Base-by-base conservation (phyloP, 2,888 invertebrate species). In the Serripes groenlandicus region DNA sequence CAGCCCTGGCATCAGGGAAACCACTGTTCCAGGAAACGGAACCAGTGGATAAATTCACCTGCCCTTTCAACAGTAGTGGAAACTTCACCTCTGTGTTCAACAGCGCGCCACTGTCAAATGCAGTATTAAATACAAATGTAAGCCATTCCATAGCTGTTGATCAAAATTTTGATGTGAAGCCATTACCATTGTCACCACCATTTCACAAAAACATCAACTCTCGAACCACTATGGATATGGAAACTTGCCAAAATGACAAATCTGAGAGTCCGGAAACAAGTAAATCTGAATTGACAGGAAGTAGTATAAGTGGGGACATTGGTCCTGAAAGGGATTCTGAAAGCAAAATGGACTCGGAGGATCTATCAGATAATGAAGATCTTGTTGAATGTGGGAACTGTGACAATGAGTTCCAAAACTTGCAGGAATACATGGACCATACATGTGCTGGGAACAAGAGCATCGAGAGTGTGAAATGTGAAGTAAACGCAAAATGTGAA, bases 391-490 rank as follows among this genome's bases (percentile, higher is more conserved):
- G 92, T 86, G 91, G 88, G 34, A 91, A 91, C 54, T 92, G 92
- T 86, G 89, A 91, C 71, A 83, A 75, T 66, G 91, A 91, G 74
- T 92, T 92, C 77, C 87, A 86, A 62, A 91, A 84, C 42, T 80
- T 92, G 80, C 91, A 91, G 74, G 86, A 89, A 32, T 93, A 91
- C 71, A 91, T 91, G 89, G 90, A 90, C 64, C 92, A 92, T 78
- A 85, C 88, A 7, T 93, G 92, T 89, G 78, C 90, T 56, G 81
- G 85, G 1, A 86, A 77, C 73, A 84, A 84, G 49, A 78, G 83
- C 54, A 71, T 77, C 26, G 74, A 74, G 34, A 75, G 62, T 68
- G 23, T 34, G 26, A 42, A 72, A 21, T 18, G n/a, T 52, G 54
- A 52, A 23, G 23, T 28, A 18, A 49, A 11, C 18, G 54, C 26